phyloP scores from a whole-genome alignment of 2,888 invertebrate genomes.

The Platycheirus rosarum region DNA sequence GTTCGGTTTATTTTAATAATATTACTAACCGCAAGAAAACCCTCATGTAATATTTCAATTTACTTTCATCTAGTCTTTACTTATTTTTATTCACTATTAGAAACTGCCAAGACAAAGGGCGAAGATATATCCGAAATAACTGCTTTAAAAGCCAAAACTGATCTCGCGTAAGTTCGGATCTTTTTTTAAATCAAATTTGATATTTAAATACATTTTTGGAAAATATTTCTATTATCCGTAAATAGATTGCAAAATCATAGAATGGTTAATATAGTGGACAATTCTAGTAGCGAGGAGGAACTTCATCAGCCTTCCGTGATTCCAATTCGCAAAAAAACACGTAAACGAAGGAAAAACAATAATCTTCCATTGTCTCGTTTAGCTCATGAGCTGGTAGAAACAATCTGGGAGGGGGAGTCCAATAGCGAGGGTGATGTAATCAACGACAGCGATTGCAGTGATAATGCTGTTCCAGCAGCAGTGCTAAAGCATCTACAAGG shows the following conservation, averaged over 20 bases:
- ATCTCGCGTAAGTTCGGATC: conserved; percentile 63
- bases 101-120: conserved; percentile 68
- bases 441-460: conserved; percentile 81
- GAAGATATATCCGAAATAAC: conserved; percentile 59
- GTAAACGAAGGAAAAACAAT: conserved; percentile 80
- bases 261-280: conserved; percentile 81
- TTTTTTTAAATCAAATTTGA: background rate
- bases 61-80: conserved; percentile 67
- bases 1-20: background rate
- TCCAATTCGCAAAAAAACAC: conserved; percentile 80
- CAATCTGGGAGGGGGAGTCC: conserved; percentile 85
- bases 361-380: conserved; percentile 79
- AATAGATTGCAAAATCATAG: conserved; percentile 79
- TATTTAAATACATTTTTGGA: no score
- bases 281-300: conserved; percentile 81
- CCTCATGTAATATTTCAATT: conserved; percentile 55
- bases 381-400: conserved; percentile 84
- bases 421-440: conserved; percentile 83
- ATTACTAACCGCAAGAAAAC: conserved; percentile 26
- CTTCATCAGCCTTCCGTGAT: conserved; percentile 79
- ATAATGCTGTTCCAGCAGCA: conserved; percentile 81
- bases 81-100: conserved; percentile 68
- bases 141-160: conserved; percentile 64
- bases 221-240: conserved; percentile 5
- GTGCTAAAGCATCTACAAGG: conserved; percentile 83